Conservation (phyloP, 2,888 invertebrate genomes). For the Fabriciana adippe region DNA sequence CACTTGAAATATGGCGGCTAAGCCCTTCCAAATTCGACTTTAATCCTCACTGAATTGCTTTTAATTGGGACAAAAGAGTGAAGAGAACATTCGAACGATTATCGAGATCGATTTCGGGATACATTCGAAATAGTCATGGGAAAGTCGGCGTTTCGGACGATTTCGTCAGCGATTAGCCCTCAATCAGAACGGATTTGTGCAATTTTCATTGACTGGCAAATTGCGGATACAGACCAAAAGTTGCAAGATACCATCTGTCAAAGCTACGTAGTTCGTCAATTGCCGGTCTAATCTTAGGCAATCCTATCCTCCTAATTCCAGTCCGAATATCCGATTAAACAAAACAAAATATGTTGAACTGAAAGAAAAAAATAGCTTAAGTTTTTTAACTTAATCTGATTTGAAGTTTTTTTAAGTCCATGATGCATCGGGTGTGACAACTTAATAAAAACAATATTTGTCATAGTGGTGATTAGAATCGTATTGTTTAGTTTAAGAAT, state of each 20-base stretch:
- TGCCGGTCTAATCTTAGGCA: conserved; percentile 37
- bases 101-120: conserved; percentile 58
- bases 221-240: conserved; percentile 48
- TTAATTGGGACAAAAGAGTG: conserved; percentile 71
- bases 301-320: conserved; percentile 30
- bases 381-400: conserved; percentile 15
- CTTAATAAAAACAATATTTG: conserved; percentile 1
- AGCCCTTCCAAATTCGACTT: conserved; percentile 61
- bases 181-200: conserved; percentile 73
- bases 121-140: conserved; percentile 74
- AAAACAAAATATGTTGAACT: conserved; percentile 10
- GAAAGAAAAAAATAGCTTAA: not conserved
- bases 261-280: conserved; percentile 39
- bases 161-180: conserved; percentile 68
- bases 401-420: conserved; percentile 16
- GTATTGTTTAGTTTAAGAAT: conserved; percentile 2
- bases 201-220: conserved; percentile 81
- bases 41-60: conserved; percentile 65
- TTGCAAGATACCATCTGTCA: conserved; percentile 47
- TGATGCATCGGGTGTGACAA: conserved; percentile 17
- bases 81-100: conserved; percentile 51
- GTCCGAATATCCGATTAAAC: conserved; percentile 7
- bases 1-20: conserved; percentile 66
- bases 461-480: not conserved
- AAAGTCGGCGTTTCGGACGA: conserved; percentile 57